Evolutionary conservation across 1,140 invertebrate species (phyloP), one percentile per base, ranked within the genome.

Genomic region (Zaprionus ghesquierei): DNA sequence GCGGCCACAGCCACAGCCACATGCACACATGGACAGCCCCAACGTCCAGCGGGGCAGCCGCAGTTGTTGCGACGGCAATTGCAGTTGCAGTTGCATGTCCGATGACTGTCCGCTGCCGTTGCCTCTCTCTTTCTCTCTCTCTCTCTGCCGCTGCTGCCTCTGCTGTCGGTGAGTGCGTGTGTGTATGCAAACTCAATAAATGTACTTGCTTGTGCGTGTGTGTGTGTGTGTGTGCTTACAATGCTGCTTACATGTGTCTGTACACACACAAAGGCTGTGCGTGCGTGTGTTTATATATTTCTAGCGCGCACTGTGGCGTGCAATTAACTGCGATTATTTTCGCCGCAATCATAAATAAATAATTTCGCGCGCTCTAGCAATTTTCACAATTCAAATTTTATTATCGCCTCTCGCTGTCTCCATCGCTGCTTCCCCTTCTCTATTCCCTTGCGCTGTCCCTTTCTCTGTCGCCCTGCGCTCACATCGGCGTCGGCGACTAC

Each of bases 311-410:
- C 75, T 63, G 61, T 76, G 69, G 75, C 86, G 81, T 85, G 81
- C 89, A 91, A 91, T 91, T 91, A 91, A 90, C 79, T 86, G 89
- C 89, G 78, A 89, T 91, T 90, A 91, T 91, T 82, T 89, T 84
- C 82, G 72, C 89, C 75, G 76, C 76, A 91, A 91, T 91, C 79
- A 91, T 91, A 91, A 91, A 91, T 87, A 91, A 91, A 91, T 91
- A 90, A 91, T 91, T 90, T 87, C 62, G 75, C 89, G 81, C 86
- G 75, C 73, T 74, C 81, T 68, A 62, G 64, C 81, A 77, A 79
- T 82, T 90, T 90, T 72, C 81, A 76, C 86, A 85, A 87, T 81
- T 81, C 62, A 84, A 78, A 77, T 89, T 78, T 79, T 80, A 89
- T 90, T 81, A 73, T 78, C 31, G 54, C 27, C 54, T 56, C 10